phyloP scores from a whole-genome alignment of 2,888 invertebrate species.

The Volucella zonaria region DNA sequence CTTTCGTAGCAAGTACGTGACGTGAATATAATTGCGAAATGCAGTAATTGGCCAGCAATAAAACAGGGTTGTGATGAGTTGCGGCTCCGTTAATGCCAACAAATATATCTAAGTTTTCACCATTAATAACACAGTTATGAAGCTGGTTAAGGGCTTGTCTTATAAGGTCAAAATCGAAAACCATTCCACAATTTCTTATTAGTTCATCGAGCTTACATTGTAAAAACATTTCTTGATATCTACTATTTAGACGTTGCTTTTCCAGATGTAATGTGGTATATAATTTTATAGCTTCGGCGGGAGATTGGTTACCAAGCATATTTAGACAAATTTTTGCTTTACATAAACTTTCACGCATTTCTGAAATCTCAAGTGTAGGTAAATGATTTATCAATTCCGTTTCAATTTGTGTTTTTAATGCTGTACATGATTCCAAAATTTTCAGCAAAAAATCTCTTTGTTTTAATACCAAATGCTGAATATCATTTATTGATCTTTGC shows the following conservation, averaged over 20 bases:
- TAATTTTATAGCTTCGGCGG: slow-evolving; percentile 85
- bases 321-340: slow-evolving; percentile 86
- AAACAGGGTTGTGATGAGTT: slow-evolving; percentile 86
- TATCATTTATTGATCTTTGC: slow-evolving; percentile 87
- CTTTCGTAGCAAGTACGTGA: slow-evolving; percentile 83
- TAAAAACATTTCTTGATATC: slow-evolving; percentile 88
- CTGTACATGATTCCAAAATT: slow-evolving; percentile 89
- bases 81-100: slow-evolving; percentile 51
- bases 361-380: slow-evolving; percentile 86
- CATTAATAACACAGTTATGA: slow-evolving; percentile 80
- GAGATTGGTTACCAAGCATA: slow-evolving; percentile 84
- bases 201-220: slow-evolving; percentile 89
- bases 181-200: slow-evolving; percentile 86
- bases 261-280: slow-evolving; percentile 86
- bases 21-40: slow-evolving; percentile 88
- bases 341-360: slow-evolving; percentile 86
- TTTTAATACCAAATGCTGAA: slow-evolving; percentile 87
- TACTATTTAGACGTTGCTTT: slow-evolving; percentile 87
- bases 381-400: slow-evolving; percentile 88
- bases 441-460: slow-evolving; percentile 89
- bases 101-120: slow-evolving; percentile 70
- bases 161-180: slow-evolving; percentile 87
- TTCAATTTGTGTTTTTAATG: slow-evolving; percentile 89
- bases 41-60: slow-evolving; percentile 90
- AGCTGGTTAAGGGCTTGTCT: slow-evolving; percentile 87